Evolutionary conservation across 2,888 invertebrate species (phyloP), one percentile per base, ranked within the genome.

Genomic region (Nemotelus nigrinus): DNA sequence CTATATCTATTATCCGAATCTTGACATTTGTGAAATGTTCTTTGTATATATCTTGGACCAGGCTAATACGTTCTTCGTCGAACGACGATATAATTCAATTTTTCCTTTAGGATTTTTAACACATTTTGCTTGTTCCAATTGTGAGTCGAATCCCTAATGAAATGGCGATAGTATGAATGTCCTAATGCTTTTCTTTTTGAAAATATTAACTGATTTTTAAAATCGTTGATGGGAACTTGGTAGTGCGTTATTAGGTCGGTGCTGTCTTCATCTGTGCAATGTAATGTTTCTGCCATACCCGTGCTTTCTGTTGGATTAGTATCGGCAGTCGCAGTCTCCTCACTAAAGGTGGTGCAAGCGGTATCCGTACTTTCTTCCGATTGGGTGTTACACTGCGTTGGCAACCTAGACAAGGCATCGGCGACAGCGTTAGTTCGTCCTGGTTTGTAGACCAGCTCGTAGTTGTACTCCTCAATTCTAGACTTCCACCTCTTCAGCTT

Each of bases 161-260:
- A 4, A 65, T 65, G 48, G 3, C 47, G 68, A 47, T 48, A 3
- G 3, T 68, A 45, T 47, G 4, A 47, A 4, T 25, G 10, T 3
- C 7, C n/a, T 3, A 25, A 47, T 25, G 45, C 41, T 39, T 63
- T 63, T 5, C 39, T 43, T 43, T 63, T 43, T 3, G 4, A 10
- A 5, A 63, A 5, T n/a, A 68, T 68, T 68, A 68, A 3, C 25
- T 68, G 68, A 39, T 68, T 68, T 25, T 68, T 68, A 47, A 68
- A 68, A 8, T 4, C 43, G 43, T 65, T 65, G 4, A 47, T 68
- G 3, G 45, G 68, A 10, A 25, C n/a, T n/a, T 68, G 3, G 5
- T 3, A 25, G 3, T 39, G 7, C 25, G 7, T 7, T 4, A 58
- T 7, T 6, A 58, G 7, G n/a, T 58, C 7, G 3, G 58, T 8